Percentiles rank a stretch among this genome's conserved stretches.
Evolutionary conservation across 2,888 invertebrate genomes (phyloP).

Genomic region (Plutella xylostella): DNA sequence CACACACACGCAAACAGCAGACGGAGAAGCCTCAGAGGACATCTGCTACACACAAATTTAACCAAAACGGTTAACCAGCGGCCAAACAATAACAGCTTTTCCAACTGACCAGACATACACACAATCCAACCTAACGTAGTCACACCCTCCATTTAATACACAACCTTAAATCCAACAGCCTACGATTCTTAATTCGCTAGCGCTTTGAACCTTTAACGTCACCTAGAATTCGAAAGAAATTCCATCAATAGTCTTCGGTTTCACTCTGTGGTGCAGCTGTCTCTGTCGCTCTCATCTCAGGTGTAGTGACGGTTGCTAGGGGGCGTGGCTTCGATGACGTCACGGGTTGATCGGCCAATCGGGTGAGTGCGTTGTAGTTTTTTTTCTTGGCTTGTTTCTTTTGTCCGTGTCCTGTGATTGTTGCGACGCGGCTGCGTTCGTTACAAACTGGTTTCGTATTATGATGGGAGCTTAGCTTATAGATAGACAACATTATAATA

Average conservation of each 20-base stretch:
- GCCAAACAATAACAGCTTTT: slow-evolving; percentile 69
- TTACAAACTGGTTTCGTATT: too few species aligned
- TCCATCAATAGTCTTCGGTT: slow-evolving; percentile 46
- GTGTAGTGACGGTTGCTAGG: slow-evolving; percentile 64
- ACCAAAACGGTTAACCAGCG: slow-evolving; percentile 69
- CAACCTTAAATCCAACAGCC: slow-evolving; percentile 12
- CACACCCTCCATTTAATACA: slow-evolving; percentile 13
- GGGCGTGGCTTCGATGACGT: slow-evolving; percentile 60
- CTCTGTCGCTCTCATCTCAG: slow-evolving; percentile 58
- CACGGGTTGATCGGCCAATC: slow-evolving; percentile 49
- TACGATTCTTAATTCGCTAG: slow-evolving; percentile 15
- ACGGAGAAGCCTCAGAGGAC: slow-evolving; percentile 23
- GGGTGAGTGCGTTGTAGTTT: slow-evolving; percentile 35
- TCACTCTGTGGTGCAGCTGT: slow-evolving; percentile 38
- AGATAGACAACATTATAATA: too few species aligned
- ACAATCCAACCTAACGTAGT: slow-evolving; percentile 19
- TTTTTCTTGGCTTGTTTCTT: slow-evolving; percentile 43
- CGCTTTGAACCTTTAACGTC: slow-evolving; percentile 14
- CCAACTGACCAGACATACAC: slow-evolving; percentile 48
- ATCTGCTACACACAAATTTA: slow-evolving; percentile 65
- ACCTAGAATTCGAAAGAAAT: slow-evolving; percentile 17
- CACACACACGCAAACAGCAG: background rate
- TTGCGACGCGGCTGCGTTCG: too few species aligned
- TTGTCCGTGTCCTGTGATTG: slow-evolving; percentile 26
- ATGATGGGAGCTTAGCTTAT: too few species aligned